Conservation (phyloP, 2,797 vertebrate genomes). For the Garrulus glandarius region DNA sequence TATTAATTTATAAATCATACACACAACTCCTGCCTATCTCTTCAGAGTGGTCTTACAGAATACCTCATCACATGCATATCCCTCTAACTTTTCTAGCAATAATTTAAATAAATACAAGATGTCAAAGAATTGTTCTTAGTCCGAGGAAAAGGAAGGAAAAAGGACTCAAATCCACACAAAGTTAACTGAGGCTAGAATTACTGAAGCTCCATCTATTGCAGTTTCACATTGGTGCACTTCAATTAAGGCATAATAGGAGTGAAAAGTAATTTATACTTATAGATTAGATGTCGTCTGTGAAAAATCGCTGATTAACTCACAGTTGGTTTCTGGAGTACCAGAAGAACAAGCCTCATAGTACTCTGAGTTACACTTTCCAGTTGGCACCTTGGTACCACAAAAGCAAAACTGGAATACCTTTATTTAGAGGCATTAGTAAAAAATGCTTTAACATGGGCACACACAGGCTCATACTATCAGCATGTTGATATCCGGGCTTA, state of each 20-base stretch:
- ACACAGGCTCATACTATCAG: neutral
- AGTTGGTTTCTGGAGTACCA: slow-evolving; percentile 65
- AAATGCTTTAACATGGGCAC: neutral
- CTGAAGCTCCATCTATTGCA: slow-evolving; percentile 69
- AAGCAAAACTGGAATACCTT: slow-evolving; percentile 60
- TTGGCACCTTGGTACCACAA: slow-evolving; percentile 59
- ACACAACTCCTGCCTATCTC: neutral
- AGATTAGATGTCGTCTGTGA: slow-evolving; percentile 79
- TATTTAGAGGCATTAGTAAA: neutral
- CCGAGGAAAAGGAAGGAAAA: slow-evolving; percentile 31
- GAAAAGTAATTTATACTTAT: slow-evolving; percentile 81
- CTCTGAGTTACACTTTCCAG: neutral
- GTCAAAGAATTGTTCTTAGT: slow-evolving; percentile 62
- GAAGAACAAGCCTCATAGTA: slow-evolving; percentile 58
- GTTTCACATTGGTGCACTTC: slow-evolving; percentile 79
- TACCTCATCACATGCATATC: neutral
- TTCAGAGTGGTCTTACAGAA: slow-evolving; percentile 35
- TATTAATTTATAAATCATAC: slow-evolving; percentile 50
- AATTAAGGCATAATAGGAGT: slow-evolving; percentile 82
- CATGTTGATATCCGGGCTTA: neutral
- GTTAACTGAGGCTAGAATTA: slow-evolving; percentile 75
- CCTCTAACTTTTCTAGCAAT: slow-evolving; percentile 47
- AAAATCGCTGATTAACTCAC: slow-evolving; percentile 79
- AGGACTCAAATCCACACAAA: slow-evolving; percentile 57
- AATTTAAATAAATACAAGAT: slow-evolving; percentile 72